Base-by-base conservation (phyloP, 2,113 vertebrate species). In the Ursus arctos region DNA sequence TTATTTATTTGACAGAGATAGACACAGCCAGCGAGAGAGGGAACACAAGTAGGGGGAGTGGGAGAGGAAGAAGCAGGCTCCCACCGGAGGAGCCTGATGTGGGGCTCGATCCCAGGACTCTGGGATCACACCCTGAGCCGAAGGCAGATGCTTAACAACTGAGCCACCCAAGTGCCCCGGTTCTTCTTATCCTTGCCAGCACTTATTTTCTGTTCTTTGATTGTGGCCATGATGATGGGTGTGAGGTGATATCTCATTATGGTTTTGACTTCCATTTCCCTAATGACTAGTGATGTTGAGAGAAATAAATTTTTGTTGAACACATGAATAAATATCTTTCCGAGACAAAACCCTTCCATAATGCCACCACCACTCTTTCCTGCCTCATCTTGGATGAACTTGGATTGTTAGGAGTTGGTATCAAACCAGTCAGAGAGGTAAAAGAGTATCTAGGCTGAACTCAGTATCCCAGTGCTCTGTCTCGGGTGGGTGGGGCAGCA, bases 291-390 rank as follows among this genome's bases (percentile, higher is more conserved):
- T 91, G 26, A 59, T 59, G 6, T 69, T 69, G 22, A 61, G 57
- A 67, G 24, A 88, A 49, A 33, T 5, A 88, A 10, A 47, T 85
- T 95, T 96, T 93, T 96, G 19, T 77, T 85, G 63, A 88, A 47
- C 15, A 21, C 31, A 51, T 51, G 15, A 88, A 33, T 61, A 16
- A 86, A 74, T 91, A 55, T 36, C 21, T 31, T 55, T 83, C 26
- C n/a, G 72, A 40, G 24, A 79, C 18, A 90, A 96, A 83, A 1
- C 13, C 19, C 2, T 86, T 72, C 6, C 7, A 67, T 26, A 81
- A 91, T n/a, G 65, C 36, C 24, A 18, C 19, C 8, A 51, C 12
- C 13, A 14, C 2, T 71, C 26, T 13, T 93, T 93, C 18, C 8
- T 96, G 10, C 26, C 14, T 95, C 61, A 69, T 90, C 33, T 91